Base-by-base conservation (phyloP, 1,140 invertebrate species). In the Sarcophaga peregrina region DNA sequence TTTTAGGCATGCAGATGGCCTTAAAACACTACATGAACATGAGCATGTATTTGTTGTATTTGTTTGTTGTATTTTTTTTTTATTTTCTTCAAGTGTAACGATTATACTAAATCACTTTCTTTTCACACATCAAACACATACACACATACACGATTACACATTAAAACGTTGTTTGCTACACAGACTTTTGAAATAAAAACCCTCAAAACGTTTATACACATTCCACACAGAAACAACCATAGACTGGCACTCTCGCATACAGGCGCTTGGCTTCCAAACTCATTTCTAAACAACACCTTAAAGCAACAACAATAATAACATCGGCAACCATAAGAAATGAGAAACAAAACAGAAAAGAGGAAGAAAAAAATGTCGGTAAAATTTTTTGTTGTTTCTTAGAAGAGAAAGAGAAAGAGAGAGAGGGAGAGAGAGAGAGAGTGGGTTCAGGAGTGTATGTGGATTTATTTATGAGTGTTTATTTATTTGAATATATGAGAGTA, bases 71-170 rank as follows among this genome's bases (percentile, higher is more conserved):
- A 62, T n/a, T 15, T 62, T n/a, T 15, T 62, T 52, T 11, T 15
- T 68, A 68, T 68, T 68, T 68, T 68, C n/a, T 68, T 68, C 8
- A 25, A 68, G 62, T 68, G 62, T 68, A 68, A 68, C 17, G 62
- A 68, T 68, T 68, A 68, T 68, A 68, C 62, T 68, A 68, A 58
- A 68, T 68, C 62, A 25, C 62, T 68, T 17, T 68, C 58, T 68
- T 68, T 68, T 68, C 62, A 68, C 62, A 68, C 62, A 68, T 68
- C 62, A 68, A 68, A 68, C 20, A 68, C 62, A 68, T 9, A 68
- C 54, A 58, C 62, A 20, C 13, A 10, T 4, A 68, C 62, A 68
- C 62, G 4, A 37, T 1, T 37, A 37, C 25, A 37, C 25, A 37
- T 37, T 37, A 2, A 37, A 37, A 37, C 25, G 25, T 37, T 37